Conservation (phyloP, 2,797 vertebrate species). For the Sibirionetta formosa region DNA sequence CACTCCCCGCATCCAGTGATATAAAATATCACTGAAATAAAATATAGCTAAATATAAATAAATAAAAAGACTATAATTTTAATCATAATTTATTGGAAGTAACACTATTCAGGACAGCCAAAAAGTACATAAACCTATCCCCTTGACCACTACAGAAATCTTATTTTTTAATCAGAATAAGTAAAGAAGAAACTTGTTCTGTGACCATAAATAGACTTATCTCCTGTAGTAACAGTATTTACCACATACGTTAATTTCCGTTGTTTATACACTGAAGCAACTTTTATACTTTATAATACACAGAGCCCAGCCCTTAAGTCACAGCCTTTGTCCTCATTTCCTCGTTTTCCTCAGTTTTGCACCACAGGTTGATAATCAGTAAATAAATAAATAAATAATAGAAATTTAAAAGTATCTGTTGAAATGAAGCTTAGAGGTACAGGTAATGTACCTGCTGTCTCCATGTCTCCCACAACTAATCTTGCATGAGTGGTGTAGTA, state of each 20-base stretch:
- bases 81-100: background rate
- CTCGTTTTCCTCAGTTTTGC: background rate
- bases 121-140: background rate
- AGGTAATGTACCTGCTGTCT: background rate
- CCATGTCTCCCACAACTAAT: background rate
- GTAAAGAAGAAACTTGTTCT: background rate
- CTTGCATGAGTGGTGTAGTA: background rate
- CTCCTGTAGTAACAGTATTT: background rate
- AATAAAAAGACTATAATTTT: background rate
- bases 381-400: background rate
- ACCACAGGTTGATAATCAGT: background rate
- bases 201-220: background rate
- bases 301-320: background rate
- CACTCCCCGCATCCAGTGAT: too few relatives aligned
- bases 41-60: too few relatives aligned
- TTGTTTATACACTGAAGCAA: background rate
- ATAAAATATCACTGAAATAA: too few relatives aligned
- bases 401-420: background rate
- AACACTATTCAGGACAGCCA: background rate
- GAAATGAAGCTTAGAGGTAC: background rate
- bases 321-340: background rate
- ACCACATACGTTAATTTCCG: background rate
- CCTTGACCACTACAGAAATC: background rate
- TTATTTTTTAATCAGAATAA: background rate
- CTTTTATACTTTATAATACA: background rate